These are phyloP conservation scores for Drosophila nebulosa DNA, from an alignment of 1,140 invertebrate species.

Conservation along the genomic window DNA sequence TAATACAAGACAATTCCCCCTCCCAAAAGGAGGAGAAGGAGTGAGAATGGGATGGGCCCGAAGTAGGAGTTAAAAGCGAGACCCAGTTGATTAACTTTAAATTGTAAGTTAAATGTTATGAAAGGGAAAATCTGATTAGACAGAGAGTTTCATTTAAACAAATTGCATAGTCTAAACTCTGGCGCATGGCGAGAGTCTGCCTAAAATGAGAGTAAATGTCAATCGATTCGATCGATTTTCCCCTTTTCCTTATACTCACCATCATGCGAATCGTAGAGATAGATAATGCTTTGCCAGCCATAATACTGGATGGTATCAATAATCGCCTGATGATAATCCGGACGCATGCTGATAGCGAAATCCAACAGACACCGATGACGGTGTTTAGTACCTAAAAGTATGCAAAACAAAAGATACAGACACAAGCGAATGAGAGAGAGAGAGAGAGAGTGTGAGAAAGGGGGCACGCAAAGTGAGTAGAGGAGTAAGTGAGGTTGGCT, in stretches of 20 bases:
- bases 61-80: not conserved
- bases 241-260: slow-evolving; percentile 86
- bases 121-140: slow-evolving; percentile 20
- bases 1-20: not conserved
- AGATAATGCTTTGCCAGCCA: slow-evolving; percentile 95
- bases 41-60: no score
- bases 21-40: not conserved
- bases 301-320: slow-evolving; percentile 96
- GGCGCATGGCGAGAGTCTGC: no score
- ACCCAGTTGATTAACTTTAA: slow-evolving; percentile 41
- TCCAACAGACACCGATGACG: slow-evolving; percentile 91
- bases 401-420: slow-evolving; percentile 54
- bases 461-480: no score
- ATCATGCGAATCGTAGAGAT: slow-evolving; percentile 96
- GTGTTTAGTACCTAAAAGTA: slow-evolving; percentile 86
- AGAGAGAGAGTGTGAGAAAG: not conserved
- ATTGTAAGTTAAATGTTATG: slow-evolving; percentile 66
- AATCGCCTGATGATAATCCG: slow-evolving; percentile 95
- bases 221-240: not conserved
- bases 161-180: no score
- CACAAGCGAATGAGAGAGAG: not conserved
- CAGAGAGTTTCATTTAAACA: no score
- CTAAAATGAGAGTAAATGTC: no score
- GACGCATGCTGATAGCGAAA: slow-evolving; percentile 95
- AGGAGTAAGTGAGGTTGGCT: slow-evolving; percentile 6